Percentiles rank a stretch among this genome's conserved stretches.
phyloP scores from a whole-genome alignment of 2,888 invertebrate genomes.

The Crematogaster levior region DNA sequence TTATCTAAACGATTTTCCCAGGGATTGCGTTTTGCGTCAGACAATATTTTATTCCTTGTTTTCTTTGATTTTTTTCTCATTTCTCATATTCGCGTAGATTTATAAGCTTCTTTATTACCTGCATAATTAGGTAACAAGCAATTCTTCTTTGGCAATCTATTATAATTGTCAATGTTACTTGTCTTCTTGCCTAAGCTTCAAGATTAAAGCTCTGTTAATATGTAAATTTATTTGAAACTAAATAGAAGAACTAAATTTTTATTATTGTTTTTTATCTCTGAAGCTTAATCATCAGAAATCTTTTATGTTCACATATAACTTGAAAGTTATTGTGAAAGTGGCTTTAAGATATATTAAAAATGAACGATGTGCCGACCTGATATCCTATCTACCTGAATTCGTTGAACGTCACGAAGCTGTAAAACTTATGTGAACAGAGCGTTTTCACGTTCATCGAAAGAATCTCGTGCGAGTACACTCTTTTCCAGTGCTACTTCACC shows the following conservation, averaged over 20 bases:
- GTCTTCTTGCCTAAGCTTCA: neutral
- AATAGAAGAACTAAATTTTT: neutral
- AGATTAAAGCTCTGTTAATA: neutral
- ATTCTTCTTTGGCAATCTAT: neutral
- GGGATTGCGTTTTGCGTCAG: neutral
- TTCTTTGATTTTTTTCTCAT: neutral
- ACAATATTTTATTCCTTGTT: neutral
- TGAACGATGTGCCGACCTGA: neutral
- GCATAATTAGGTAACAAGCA: neutral
- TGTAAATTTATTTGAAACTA: neutral
- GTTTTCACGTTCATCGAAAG: conserved; percentile 47
- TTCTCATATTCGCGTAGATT: neutral
- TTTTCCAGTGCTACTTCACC: conserved; percentile 46
- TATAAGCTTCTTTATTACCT: neutral
- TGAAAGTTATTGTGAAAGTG: neutral
- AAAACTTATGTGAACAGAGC: conserved; percentile 47
- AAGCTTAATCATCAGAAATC: neutral
- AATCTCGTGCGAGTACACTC: conserved; percentile 57
- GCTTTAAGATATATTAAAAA: neutral
- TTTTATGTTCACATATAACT: neutral
- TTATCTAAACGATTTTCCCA: conserved; percentile 12
- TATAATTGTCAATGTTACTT: neutral
- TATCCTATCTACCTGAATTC: neutral
- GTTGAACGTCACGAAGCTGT: conserved; percentile 19
- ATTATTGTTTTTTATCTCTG: neutral